Conservation (phyloP, 2,113 vertebrate species). For the Laterallus jamaicensis region DNA sequence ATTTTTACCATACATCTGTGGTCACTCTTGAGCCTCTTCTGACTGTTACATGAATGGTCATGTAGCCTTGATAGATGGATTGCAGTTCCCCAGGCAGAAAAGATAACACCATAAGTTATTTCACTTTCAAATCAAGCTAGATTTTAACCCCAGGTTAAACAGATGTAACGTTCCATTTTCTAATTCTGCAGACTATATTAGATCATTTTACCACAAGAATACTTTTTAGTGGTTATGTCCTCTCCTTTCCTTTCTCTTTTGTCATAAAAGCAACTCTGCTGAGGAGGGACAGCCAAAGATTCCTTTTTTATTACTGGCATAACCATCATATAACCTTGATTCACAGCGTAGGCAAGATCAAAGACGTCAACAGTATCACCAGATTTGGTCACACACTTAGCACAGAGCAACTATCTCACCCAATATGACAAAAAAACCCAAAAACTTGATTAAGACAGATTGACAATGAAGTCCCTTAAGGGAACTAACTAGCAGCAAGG, state of each 20-base stretch:
- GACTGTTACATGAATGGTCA: conserved; percentile 14
- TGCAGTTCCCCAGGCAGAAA: not conserved
- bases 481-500: not conserved
- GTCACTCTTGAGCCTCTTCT: conserved; percentile 29
- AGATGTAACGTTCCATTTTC: not conserved
- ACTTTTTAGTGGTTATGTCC: not conserved
- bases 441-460: not conserved
- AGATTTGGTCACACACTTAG: conserved; percentile 40
- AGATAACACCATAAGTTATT: conserved; percentile 3
- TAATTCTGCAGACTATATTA: not conserved
- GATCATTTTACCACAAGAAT: not conserved
- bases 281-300: not conserved
- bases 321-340: conserved; percentile 66
- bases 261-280: conserved; percentile 19
- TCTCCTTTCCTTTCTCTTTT: not conserved
- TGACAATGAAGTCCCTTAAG: not conserved
- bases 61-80: not conserved
- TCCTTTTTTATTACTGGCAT: conserved; percentile 24
- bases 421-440: not conserved
- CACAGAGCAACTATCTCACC: conserved; percentile 29
- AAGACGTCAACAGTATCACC: conserved; percentile 52
- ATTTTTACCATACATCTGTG: not conserved
- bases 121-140: not conserved
- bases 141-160: conserved; percentile 30
- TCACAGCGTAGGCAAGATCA: conserved; percentile 38